Evolutionary conservation across 1,140 invertebrate species (phyloP).

Genomic region (Bombus breviceps): DNA sequence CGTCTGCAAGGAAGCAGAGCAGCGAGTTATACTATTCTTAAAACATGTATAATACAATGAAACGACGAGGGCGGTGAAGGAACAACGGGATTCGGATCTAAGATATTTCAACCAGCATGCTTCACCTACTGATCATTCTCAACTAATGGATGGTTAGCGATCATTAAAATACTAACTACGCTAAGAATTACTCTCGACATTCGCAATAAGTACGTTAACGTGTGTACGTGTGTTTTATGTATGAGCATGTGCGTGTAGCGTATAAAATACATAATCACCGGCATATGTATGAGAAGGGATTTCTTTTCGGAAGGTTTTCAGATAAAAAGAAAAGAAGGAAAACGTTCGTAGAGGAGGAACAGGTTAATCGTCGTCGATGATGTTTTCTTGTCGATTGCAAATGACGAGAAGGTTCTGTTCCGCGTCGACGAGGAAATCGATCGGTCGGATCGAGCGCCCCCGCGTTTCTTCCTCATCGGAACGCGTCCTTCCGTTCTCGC

Average conservation of each 20-base stretch:
- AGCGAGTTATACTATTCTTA: conserved; percentile 7
- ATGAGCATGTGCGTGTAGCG: conserved; percentile 43
- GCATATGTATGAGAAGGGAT: not conserved
- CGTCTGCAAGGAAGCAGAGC: conserved; percentile 28
- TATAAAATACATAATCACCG: conserved; percentile 42
- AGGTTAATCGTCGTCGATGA: not conserved
- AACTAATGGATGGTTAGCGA: conserved; percentile 68
- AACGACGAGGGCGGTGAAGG: conserved; percentile 54
- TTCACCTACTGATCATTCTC: conserved; percentile 68
- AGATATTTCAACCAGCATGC: conserved; percentile 69
- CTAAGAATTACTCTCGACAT: conserved; percentile 69
- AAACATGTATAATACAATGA: conserved; percentile 30
- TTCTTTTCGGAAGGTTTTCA: not conserved
- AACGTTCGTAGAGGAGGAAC: not conserved
- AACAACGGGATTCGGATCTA: conserved; percentile 39
- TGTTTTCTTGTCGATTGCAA: not conserved
- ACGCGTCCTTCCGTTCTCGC: not conserved
- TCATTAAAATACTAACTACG: conserved; percentile 69
- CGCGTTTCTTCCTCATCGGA: not conserved
- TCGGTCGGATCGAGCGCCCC: not conserved
- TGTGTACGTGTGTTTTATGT: conserved; percentile 9
- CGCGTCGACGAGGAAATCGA: not conserved
- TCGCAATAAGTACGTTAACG: conserved; percentile 55
- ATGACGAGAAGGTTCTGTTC: not conserved
- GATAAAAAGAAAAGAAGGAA: not conserved